Conservation (phyloP, 2,113 vertebrate species). For the Scartelaos histophorus region DNA sequence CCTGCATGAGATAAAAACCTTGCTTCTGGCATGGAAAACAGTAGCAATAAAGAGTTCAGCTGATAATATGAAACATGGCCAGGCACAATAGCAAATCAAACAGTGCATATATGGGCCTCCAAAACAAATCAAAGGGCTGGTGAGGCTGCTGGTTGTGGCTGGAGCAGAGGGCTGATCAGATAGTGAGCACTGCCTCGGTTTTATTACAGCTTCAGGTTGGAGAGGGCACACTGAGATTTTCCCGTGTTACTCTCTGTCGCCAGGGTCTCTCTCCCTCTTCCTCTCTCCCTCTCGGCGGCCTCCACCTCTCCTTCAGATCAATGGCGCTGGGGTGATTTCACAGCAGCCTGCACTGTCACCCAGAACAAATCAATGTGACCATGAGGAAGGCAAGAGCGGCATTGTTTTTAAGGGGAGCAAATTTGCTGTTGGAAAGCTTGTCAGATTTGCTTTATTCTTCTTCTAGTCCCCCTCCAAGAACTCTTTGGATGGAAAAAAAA, state of each 20-base stretch:
- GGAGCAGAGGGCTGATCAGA: conserved; percentile 59
- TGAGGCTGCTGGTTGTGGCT: conserved; percentile 45
- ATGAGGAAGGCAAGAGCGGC: conserved; percentile 73
- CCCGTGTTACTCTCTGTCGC: conserved; percentile 72
- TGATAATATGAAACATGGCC: conserved; percentile 73
- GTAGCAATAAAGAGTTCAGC: conserved; percentile 74
- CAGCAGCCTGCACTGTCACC: conserved; percentile 74
- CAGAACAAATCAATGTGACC: conserved; percentile 80
- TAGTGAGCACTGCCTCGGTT: conserved; percentile 59
- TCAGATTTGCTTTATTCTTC: conserved; percentile 71
- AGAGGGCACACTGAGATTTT: conserved; percentile 61
- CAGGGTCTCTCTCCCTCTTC: conserved; percentile 37
- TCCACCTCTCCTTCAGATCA: conserved; percentile 75
- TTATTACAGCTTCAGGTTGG: conserved; percentile 64
- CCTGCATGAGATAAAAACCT: conserved; percentile 61
- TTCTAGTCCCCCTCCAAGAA: conserved; percentile 45
- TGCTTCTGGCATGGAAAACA: conserved; percentile 75
- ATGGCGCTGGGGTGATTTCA: conserved; percentile 73
- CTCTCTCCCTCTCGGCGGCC: conserved; percentile 49
- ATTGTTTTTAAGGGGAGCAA: conserved; percentile 76
- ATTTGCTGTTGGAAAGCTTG: conserved; percentile 73
- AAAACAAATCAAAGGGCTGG: conserved; percentile 69
- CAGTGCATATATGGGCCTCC: conserved; percentile 52
- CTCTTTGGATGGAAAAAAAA: conserved; percentile 39
- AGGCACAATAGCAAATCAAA: conserved; percentile 72